Conservation (phyloP, 2,888 invertebrate species). For the Papilio gigon region DNA sequence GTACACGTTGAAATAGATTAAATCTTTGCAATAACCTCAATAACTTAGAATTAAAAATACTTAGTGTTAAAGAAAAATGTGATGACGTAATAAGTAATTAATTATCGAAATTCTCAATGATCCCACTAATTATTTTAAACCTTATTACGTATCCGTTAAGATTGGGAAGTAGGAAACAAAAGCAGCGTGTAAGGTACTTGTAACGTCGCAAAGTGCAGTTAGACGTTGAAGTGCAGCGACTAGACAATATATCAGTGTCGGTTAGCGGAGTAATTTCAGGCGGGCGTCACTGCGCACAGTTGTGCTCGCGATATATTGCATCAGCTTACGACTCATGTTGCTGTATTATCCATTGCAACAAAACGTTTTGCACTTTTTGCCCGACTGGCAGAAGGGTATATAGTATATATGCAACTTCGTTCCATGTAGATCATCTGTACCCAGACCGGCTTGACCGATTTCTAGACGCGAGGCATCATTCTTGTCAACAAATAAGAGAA, state of each 20-base stretch:
- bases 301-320: slow-evolving; percentile 53
- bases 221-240: slow-evolving; percentile 30
- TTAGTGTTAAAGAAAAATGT: not conserved
- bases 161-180: slow-evolving; percentile 2
- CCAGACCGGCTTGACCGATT: not conserved
- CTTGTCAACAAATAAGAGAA: too few relatives aligned
- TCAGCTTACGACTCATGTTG: slow-evolving; percentile 34
- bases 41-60: too few relatives aligned
- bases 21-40: too few relatives aligned
- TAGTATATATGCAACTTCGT: too few relatives aligned
- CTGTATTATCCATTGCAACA: not conserved
- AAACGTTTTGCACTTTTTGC: slow-evolving; percentile 5
- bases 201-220: slow-evolving; percentile 31
- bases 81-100: not conserved
- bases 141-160: not conserved
- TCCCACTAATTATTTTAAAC: not conserved
- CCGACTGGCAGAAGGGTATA: not conserved
- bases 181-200: slow-evolving; percentile 13
- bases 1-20: not conserved
- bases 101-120: not conserved
- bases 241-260: slow-evolving; percentile 39
- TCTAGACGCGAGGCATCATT: not conserved
- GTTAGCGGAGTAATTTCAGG: slow-evolving; percentile 49
- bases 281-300: slow-evolving; percentile 49
- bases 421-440: not conserved